Base-by-base conservation (phyloP, 2,113 vertebrate genomes). In the Xerus inauris region DNA sequence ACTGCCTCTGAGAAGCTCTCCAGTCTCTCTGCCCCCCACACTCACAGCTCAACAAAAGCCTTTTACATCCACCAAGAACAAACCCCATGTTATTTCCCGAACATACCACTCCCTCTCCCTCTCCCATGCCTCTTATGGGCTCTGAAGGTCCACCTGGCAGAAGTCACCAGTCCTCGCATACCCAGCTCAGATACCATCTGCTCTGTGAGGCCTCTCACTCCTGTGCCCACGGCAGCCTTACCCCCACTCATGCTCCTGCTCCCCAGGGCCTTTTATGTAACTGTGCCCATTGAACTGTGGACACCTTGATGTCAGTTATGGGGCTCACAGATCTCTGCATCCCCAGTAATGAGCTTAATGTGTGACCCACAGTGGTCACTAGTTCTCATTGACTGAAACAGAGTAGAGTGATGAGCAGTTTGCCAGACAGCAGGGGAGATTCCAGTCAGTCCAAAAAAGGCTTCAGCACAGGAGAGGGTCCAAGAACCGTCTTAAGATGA, bases 81-180 rank as follows among this genome's bases (percentile, higher is more conserved):
- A 77, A 26, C 8, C 38, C 69, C 59, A 6, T 1, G 10, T 2
- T 12, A 14, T 6, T 11, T 40, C 42, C 72, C 57, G 62, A 19
- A 6, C 6, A 2, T 8, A 30, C 17, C 10, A 8, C 4, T 38
- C 40, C 19, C 90, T 59, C 59, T 47, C 10, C 3, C 26, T 0
- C 32, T 42, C 42, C 4, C 1, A 0, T 0, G 32, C 32, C 32
- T 54, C 42, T 47, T 24, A 0, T 3, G 1, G 4, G 40, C 47
- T 54, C 49, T 22, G 0, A 30, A 26, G 5, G 8, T 49, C 49
- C 0, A 64, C 45, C 87, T 73, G 35, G 64, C 54, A 57, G 64
- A 72, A 71, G 64, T 45, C 47, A 1, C 67, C 10, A 22, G 1
- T 8, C 47, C 85, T 65, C 51, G 59, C 8, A 38, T 28, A 6